phyloP scores from a whole-genome alignment of 2,888 invertebrate species.

The Drosophila meridionalis region DNA sequence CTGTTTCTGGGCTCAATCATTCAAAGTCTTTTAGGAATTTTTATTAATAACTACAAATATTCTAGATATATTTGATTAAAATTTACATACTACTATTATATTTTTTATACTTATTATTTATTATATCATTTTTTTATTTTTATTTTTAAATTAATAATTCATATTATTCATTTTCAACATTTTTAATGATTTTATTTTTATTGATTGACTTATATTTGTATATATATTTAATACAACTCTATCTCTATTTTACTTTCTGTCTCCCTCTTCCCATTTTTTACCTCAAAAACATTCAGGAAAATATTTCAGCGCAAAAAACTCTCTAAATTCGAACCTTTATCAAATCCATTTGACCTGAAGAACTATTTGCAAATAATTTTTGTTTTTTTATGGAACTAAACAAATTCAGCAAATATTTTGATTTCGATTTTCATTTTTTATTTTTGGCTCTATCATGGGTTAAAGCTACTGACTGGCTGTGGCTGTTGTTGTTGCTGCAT shows the following conservation, averaged over 20 bases:
- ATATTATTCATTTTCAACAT: no score
- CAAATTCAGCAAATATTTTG: conserved; percentile 11
- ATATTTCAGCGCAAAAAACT: neutral
- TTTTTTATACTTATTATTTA: neutral
- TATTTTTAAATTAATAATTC: neutral
- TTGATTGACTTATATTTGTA: no score
- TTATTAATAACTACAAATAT: neutral
- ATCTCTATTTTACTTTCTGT: neutral
- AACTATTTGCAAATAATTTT: neutral
- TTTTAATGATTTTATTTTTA: no score
- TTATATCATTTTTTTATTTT: neutral
- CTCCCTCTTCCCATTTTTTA: neutral
- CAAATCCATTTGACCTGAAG: conserved; percentile 1
- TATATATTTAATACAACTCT: no score
- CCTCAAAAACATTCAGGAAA: neutral
- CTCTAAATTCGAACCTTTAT: neutral
- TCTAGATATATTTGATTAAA: neutral
- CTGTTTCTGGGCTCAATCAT: neutral
- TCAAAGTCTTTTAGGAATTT: neutral
- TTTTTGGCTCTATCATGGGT: conserved; percentile 28
- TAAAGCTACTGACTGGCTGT: conserved; percentile 23
- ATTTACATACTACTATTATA: neutral
- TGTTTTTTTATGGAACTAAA: neutral
- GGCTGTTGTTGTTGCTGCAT: conserved; percentile 42
- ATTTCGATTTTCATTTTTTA: conserved; percentile 23